Conservation (phyloP, 2,113 vertebrate genomes). For the Antennarius striatus region DNA sequence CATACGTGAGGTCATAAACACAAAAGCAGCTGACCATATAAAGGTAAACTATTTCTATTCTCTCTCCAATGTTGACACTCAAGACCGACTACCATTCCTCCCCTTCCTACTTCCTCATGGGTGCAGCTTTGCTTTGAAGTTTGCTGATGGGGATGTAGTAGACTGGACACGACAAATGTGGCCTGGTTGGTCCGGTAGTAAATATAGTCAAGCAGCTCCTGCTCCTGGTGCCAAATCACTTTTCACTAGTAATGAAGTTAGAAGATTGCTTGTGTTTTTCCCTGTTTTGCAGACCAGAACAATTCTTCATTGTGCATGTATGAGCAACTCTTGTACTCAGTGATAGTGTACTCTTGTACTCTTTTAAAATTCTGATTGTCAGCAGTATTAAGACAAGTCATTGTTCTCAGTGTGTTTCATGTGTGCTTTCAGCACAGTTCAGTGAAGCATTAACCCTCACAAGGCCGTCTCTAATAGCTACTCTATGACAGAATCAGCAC, state of each 20-base stretch:
- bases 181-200: constrained; percentile 9
- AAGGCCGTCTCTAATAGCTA: no score
- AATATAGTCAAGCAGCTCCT: not conserved
- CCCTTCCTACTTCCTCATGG: constrained; percentile 10
- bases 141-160: constrained; percentile 8
- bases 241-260: not conserved
- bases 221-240: not conserved
- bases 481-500: no score
- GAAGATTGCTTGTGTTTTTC: not conserved
- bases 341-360: no score
- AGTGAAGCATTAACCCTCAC: no score
- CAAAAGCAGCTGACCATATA: constrained; percentile 53
- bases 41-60: constrained; percentile 55
- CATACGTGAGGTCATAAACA: constrained; percentile 38
- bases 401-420: no score
- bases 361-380: no score
- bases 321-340: no score
- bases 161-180: constrained; percentile 8
- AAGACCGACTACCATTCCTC: constrained; percentile 8
- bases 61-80: constrained; percentile 25
- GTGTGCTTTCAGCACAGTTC: no score
- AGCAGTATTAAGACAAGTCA: no score
- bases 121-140: constrained; percentile 25
- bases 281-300: not conserved
- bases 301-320: no score